Evolutionary conservation across 53 echinoderm and acorn worm genomes (phyloP), one percentile per base, ranked within the genome.

Genomic region (Temnopleurus reevesii): DNA sequence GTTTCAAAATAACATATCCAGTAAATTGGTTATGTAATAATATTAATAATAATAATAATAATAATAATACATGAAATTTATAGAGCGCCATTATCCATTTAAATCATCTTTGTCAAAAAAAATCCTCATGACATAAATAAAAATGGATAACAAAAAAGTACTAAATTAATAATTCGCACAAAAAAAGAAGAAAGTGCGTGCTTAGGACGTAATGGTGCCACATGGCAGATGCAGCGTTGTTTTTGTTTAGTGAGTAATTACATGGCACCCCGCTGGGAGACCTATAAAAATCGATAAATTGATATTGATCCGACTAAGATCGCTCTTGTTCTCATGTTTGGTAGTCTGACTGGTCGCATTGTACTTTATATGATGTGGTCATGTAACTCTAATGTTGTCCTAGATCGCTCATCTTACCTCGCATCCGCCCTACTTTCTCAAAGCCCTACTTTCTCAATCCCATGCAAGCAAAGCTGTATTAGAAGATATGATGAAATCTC

Each of bases 221-320:
- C 5, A 31, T 63, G 1, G 5, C 34, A 15, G 3, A 21, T 33
- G 3, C 41, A 38, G 21, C 41, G 3, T 71, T 25, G 41, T 38
- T 6, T 56, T 15, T 56, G 28, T 8, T 41, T 1, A 71, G 9
- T 17, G 3, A 56, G 6, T 17, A 19, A 15, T 56, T 24, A 12
- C 49, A 9, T 12, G 9, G 49, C 28, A 49, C 19, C 21, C n/a
- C 79, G 28, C 49, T 27, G 27, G 27, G 27, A 1, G 51, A 46
- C 79, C 45, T 26, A 79, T 28, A 28, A 5, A 49, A 25, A 79
- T 79, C 79, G 49, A 79, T 79, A 79, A 9, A 79, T 36, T 49
- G 79, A 27, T 79, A 79, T 79, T 27, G 79, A 79, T 79, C 49
- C 2, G 41, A 66, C 1, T 23, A 21, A n/a, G 41, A 71, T 8